These are phyloP conservation scores for Schizothorax lantsangensis DNA, from an alignment of 2,797 vertebrate genomes.

Conservation along the genomic window DNA sequence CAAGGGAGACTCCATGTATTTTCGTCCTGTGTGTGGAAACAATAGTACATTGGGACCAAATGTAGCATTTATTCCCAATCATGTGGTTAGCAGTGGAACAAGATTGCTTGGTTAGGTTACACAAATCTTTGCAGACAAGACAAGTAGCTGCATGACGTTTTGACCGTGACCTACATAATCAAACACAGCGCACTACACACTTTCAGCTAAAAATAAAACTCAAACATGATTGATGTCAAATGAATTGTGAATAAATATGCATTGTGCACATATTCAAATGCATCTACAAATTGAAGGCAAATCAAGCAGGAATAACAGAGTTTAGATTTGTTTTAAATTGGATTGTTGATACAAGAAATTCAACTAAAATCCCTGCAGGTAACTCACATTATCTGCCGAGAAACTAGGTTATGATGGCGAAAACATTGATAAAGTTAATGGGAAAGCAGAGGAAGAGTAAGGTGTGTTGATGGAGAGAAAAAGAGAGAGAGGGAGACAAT, in stretches of 20 bases:
- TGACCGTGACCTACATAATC: background rate
- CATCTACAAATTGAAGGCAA: background rate
- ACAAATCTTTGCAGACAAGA: background rate
- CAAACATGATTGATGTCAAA: background rate
- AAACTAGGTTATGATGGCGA: conserved; percentile 16
- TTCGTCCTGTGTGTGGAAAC: conserved; percentile 14
- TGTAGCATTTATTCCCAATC: background rate
- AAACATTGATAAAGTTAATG: background rate
- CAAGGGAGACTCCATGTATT: conserved; percentile 20
- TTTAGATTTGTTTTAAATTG: background rate
- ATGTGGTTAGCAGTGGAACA: conserved; percentile 11
- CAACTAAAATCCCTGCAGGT: background rate
- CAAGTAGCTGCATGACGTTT: conserved; percentile 18
- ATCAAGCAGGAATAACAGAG: background rate
- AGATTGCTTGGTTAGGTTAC: background rate
- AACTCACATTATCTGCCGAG: background rate
- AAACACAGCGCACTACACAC: background rate
- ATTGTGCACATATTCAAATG: background rate
- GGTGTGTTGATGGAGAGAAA: conserved; percentile 34
- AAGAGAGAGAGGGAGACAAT: conserved; percentile 31
- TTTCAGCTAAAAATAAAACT: conserved; percentile 25
- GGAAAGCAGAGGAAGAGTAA: conserved; percentile 16
- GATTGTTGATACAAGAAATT: conserved; percentile 7
- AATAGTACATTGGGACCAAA: conserved; percentile 24
- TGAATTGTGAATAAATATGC: background rate